These are phyloP conservation scores for Temnothorax longispinosus DNA, from an alignment of 1,140 invertebrate genomes.

Conservation along the genomic window DNA sequence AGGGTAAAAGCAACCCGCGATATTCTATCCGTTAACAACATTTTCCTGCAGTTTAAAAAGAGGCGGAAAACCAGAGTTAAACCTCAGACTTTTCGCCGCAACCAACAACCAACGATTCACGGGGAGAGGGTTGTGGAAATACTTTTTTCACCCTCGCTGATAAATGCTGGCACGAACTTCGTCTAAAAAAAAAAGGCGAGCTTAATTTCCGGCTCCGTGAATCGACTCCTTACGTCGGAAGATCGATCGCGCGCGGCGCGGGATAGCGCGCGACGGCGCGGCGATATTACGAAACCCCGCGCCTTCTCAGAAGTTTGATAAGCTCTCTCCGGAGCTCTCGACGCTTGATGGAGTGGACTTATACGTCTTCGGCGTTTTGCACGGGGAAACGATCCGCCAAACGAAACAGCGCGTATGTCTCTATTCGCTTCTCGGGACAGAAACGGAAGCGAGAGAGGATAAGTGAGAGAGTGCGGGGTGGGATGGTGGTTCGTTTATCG, in stretches of 20 bases:
- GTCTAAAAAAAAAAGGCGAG: slow-evolving; percentile 10
- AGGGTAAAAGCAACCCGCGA: background rate
- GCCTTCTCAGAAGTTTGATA: slow-evolving; percentile 59
- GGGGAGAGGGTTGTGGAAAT: background rate
- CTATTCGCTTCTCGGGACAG: slow-evolving; percentile 41
- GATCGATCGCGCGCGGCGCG: slow-evolving; percentile 44
- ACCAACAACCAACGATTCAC: slow-evolving; percentile 1
- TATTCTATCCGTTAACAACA: slow-evolving; percentile 20
- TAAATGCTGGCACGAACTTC: slow-evolving; percentile 16
- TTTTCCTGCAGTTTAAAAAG: background rate
- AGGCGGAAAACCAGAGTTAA: background rate
- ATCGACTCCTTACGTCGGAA: slow-evolving; percentile 15
- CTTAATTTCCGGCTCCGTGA: slow-evolving; percentile 48
- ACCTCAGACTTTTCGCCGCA: background rate
- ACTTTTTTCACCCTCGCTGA: background rate
- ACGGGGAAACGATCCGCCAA: slow-evolving; percentile 45
- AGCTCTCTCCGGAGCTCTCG: slow-evolving; percentile 36
- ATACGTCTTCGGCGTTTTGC: slow-evolving; percentile 57
- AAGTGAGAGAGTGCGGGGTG: background rate
- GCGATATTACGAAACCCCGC: slow-evolving; percentile 53
- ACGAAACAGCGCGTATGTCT: slow-evolving; percentile 60
- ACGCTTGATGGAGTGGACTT: slow-evolving; percentile 65
- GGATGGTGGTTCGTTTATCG: slow-evolving; percentile 53
- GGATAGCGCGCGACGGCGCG: background rate
- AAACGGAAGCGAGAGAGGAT: slow-evolving; percentile 26